Evolutionary conservation across 1,140 invertebrate species (phyloP), one percentile per base, ranked within the genome.

Genomic region (Dendroctonus valens): DNA sequence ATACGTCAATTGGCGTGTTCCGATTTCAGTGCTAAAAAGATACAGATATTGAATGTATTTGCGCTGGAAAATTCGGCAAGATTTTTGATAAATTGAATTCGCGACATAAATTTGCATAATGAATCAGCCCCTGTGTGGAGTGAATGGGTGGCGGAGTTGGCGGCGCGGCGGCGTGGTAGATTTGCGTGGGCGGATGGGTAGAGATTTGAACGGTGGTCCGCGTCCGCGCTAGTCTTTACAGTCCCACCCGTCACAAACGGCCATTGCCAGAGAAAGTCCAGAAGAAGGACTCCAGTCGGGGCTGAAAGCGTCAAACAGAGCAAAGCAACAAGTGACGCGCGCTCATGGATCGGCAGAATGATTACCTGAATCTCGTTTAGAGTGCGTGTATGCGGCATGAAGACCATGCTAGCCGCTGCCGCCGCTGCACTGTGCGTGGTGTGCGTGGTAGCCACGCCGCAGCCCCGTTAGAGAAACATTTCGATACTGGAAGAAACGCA

Each of bases 381-480:
- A 72, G 68, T 65, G 68, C 65, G 70, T 72, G 72, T 67, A 72
- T 71, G 70, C 69, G 72, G 75, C 67, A 78, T 78, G 77, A 75
- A 74, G 77, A 74, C 74, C 71, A 70, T 75, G 70, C 63, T 76
- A 70, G 75, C 75, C 62, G 57, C 55, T 58, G 63, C 65, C 40
- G 65, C 65, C 59, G 66, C 66, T 69, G 72, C 70, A 62, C 69
- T 78, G 65, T 78, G 76, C 76, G 74, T 75, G 74, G 76, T 68
- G 66, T 68, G 75, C 71, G 77, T 75, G 60, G 70, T 77, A 52
- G 77, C 77, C 73, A 74, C 72, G 59, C 75, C 77, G 68, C 75
- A 75, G 64, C 75, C 73, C 67, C 70, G 75, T 55, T n/a, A 69
- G 65, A 71, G 74, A 60, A 68, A 66, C 50, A 39, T 52, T 51